These are phyloP conservation scores for Pyrrhia umbra DNA, from an alignment of 2,888 invertebrate genomes.

Conservation along the genomic window DNA sequence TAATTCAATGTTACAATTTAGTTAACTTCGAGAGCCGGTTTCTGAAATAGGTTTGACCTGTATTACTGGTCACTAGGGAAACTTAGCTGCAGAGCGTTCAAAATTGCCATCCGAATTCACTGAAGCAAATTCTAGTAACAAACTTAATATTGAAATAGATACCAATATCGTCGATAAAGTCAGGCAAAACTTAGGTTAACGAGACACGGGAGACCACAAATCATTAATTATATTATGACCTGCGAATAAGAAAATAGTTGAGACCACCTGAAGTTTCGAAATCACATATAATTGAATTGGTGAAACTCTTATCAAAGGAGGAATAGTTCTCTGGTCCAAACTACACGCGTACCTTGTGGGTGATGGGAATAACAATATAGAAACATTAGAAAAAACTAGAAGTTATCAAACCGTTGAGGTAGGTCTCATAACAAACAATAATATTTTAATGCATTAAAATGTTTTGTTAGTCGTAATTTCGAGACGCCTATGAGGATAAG, in stretches of 20 bases:
- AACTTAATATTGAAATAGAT: constrained; percentile 15
- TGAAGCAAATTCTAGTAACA: constrained; percentile 17
- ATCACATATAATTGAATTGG: constrained; percentile 53
- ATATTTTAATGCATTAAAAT: too few species aligned
- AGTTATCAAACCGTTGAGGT: background rate
- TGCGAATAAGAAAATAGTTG: constrained; percentile 38
- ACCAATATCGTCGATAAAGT: constrained; percentile 1
- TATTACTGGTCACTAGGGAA: constrained; percentile 2
- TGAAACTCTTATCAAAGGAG: constrained; percentile 23
- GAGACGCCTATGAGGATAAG: too few species aligned
- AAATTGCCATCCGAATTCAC: constrained; percentile 24
- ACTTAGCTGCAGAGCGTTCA: constrained; percentile 2
- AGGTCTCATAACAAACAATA: too few species aligned
- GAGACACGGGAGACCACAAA: constrained; percentile 19
- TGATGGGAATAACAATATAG: background rate
- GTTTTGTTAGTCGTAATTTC: too few species aligned
- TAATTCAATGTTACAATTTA: too few species aligned
- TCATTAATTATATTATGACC: constrained; percentile 40
- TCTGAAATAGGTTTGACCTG: background rate
- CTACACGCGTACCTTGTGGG: background rate
- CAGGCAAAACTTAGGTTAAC: background rate
- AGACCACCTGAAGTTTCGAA: constrained; percentile 38
- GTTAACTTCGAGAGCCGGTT: background rate
- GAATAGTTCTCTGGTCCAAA: constrained; percentile 1
- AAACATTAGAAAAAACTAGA: background rate